phyloP scores from a whole-genome alignment of 1,140 invertebrate species.

The Phenacoccus solenopsis region DNA sequence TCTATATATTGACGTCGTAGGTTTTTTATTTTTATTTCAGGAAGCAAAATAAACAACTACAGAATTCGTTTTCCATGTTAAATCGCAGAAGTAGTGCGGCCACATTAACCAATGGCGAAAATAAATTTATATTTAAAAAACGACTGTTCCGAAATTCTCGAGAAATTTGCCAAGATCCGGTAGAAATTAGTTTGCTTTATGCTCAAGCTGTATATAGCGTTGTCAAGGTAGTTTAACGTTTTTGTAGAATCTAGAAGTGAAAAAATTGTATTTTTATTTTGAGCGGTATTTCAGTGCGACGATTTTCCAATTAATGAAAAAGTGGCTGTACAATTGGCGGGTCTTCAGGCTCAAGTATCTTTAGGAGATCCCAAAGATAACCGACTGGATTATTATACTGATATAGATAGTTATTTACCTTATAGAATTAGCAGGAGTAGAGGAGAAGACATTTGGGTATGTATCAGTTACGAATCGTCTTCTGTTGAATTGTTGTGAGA shows the following conservation, averaged over 20 bases:
- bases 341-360: constrained; percentile 84
- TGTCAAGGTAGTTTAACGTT: constrained; percentile 57
- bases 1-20: background rate
- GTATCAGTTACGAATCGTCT: constrained; percentile 24
- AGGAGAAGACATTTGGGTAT: constrained; percentile 62
- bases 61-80: constrained; percentile 40
- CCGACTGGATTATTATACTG: constrained; percentile 60
- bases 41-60: constrained; percentile 48
- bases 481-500: background rate
- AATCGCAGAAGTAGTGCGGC: constrained; percentile 40
- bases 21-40: constrained; percentile 30
- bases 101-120: constrained; percentile 65
- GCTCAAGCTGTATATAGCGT: constrained; percentile 89
- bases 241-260: background rate
- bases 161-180: constrained; percentile 89
- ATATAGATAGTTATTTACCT: constrained; percentile 68
- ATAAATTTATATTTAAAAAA: constrained; percentile 84
- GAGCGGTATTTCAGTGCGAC: constrained; percentile 51
- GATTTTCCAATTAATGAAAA: constrained; percentile 91
- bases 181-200: constrained; percentile 88
- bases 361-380: constrained; percentile 70
- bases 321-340: constrained; percentile 83
- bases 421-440: constrained; percentile 56
- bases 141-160: constrained; percentile 73
- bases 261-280: too few species aligned